Conservation (phyloP, 2,113 vertebrate genomes). For the Petroica traversi region DNA sequence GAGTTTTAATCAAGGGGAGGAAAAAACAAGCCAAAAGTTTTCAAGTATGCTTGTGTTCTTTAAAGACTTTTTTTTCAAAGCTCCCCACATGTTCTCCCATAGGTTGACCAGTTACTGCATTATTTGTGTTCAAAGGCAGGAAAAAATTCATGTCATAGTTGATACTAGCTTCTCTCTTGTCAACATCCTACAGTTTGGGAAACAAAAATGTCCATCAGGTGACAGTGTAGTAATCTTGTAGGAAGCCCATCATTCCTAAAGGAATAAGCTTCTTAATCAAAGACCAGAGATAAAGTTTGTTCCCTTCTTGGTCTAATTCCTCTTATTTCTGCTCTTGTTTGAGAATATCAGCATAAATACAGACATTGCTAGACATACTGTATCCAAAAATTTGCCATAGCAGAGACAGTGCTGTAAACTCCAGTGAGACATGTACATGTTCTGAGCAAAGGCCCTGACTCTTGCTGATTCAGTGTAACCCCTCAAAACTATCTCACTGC, state of each 20-base stretch:
- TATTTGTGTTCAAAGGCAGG: neutral
- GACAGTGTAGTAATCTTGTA: neutral
- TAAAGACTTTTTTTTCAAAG: neutral
- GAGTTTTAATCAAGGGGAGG: neutral
- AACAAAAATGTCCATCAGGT: neutral
- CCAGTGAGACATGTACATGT: rapidly evolving
- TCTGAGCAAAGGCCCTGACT: neutral
- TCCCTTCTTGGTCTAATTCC: neutral
- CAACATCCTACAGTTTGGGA: neutral
- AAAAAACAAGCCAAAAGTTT: rapidly evolving
- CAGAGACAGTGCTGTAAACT: neutral
- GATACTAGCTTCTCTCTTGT: neutral
- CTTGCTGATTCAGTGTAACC: neutral
- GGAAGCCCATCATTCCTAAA: neutral
- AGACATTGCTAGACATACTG: neutral
- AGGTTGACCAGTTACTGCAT: neutral
- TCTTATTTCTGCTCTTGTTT: neutral
- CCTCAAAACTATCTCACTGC: neutral
- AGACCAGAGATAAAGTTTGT: neutral
- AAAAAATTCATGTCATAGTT: neutral
- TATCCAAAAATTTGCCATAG: neutral
- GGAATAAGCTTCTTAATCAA: neutral
- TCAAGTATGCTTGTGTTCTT: neutral
- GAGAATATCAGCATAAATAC: neutral
- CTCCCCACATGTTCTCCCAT: neutral